Evolutionary conservation across 92 coral and sea anemone genomes (phyloP).

Genomic region (Meandrina meandrites): DNA sequence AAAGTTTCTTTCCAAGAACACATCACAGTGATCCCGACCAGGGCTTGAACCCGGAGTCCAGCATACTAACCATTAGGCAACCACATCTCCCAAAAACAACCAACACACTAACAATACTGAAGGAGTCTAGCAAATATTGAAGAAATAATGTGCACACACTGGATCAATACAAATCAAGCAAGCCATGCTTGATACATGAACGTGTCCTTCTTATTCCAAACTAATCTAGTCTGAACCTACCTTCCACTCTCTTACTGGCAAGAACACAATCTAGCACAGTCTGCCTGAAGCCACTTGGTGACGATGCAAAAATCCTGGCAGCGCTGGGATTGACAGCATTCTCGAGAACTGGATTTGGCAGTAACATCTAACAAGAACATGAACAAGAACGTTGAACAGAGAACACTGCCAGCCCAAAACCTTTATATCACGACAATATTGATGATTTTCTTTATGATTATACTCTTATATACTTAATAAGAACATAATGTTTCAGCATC

Average conservation of each 20-base stretch:
- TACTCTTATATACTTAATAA: too few species aligned
- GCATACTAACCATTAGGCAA: too few species aligned
- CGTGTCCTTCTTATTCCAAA: background rate
- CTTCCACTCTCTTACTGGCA: constrained; percentile 91
- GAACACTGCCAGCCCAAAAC: too few species aligned
- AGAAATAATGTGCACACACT: background rate
- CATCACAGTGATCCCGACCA: too few species aligned
- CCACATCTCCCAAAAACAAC: too few species aligned
- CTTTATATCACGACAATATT: too few species aligned
- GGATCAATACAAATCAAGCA: background rate
- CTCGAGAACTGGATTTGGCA: constrained; percentile 83
- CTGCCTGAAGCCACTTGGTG: constrained; percentile 71
- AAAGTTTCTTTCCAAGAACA: too few species aligned
- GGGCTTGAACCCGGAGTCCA: too few species aligned
- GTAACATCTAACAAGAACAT: constrained; percentile 56
- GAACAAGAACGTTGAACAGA: background rate
- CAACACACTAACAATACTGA: too few species aligned
- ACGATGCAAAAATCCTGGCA: constrained; percentile 64
- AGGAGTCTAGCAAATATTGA: background rate
- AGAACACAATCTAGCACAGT: constrained; percentile 87
- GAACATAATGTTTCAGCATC: too few species aligned
- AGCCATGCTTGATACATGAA: background rate
- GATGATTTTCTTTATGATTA: too few species aligned
- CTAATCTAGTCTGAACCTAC: constrained; percentile 5
- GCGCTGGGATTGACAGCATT: constrained; percentile 84